Base-by-base conservation (phyloP, 2,113 vertebrate species). In the Chlamydotis undulata region DNA sequence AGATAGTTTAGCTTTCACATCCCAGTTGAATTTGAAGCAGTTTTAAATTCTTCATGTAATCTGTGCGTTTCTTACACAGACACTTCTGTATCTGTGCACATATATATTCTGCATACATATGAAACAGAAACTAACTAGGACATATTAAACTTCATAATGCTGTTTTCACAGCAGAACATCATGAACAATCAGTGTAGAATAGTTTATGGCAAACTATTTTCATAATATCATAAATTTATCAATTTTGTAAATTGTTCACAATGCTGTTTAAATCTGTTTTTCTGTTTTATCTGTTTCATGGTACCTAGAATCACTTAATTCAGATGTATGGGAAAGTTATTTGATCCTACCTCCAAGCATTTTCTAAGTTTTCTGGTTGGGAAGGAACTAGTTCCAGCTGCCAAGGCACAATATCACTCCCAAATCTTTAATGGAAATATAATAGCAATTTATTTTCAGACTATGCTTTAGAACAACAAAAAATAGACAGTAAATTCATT, bases 311-410 rank as follows among this genome's bases (percentile, higher is more conserved):
- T 57, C 24, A 33, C 45, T 67, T 50, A 56, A 81, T 74, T 88
- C 61, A 67, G 25, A 77, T 31, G 33, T 24, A 59, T 4, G 6
- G 15, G 16, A 24, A 84, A 78, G 60, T 41, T 50, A 78, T 39
- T 47, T 69, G 47, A 70, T 78, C 93, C 85, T 97, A 98, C 98
- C 96, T 97, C 98, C 98, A 99, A 90, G 97, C 98, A 12, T 92
- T 97, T 56, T 98, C 97, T 83, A 99, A 96, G 71, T 97, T 98
- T 90, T 98, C 95, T 14, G 94, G 94, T 53, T 93, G 97, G 35
- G 97, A 68, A 29, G 98, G 95, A 89, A 97, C 97, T 93, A 98
- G 92, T 91, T 96, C 95, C 5, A 98, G 96, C 78, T 96, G 97
- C 98, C 98, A 98, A 57, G 97, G 95, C 67, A 97, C 95, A 61